These are phyloP conservation scores for Callopanchax toddi DNA, from an alignment of 2,113 vertebrate species.

Conservation along the genomic window DNA sequence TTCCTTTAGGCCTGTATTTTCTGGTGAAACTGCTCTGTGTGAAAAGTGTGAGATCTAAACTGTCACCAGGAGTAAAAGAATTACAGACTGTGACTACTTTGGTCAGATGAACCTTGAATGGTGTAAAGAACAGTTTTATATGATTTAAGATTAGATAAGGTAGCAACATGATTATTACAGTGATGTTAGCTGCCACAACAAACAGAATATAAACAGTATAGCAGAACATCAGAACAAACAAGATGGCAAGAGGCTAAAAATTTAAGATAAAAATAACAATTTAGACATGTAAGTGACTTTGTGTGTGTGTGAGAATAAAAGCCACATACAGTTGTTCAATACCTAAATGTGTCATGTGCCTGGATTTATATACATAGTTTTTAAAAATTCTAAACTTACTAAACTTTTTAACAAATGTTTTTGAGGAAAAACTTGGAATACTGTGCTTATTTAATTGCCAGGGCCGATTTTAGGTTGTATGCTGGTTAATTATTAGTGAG, in stretches of 20 bases:
- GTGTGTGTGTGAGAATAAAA: no score
- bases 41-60: neutral
- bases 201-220: neutral
- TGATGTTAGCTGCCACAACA: conserved; percentile 1
- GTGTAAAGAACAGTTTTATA: conserved; percentile 1
- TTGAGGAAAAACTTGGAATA: neutral
- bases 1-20: neutral
- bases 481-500: conserved; percentile 55
- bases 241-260: neutral
- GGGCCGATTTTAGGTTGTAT: neutral
- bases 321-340: no score
- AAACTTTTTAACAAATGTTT: neutral
- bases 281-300: neutral
- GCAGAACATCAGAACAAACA: neutral
- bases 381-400: no score
- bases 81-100: neutral
- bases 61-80: neutral
- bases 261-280: neutral
- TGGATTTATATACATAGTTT: no score
- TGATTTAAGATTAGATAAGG: conserved; percentile 36
- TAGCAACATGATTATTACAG: neutral
- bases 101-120: conserved; percentile 37
- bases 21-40: neutral
- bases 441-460: neutral
- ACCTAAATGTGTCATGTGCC: no score